Evolutionary conservation across 92 coral and sea anemone species (phyloP).

Genomic region (Porites rus): DNA sequence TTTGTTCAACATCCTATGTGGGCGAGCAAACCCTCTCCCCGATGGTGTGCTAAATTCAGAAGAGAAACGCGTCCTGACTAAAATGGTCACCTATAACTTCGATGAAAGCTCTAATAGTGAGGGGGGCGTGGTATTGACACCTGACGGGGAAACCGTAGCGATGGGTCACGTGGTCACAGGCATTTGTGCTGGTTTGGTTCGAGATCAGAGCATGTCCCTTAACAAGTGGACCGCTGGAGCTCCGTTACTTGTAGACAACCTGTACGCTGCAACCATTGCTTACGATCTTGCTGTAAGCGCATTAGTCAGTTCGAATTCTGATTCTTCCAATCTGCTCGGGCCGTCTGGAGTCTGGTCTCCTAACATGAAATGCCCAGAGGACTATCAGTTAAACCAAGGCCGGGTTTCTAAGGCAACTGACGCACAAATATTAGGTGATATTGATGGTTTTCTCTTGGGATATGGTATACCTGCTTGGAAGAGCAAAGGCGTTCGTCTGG

Average conservation of each 20-base stretch:
- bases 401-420: slow-evolving; percentile 58
- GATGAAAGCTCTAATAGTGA: background rate
- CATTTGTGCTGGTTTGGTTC: slow-evolving; percentile 77
- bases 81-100: slow-evolving; percentile 41
- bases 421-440: slow-evolving; percentile 72
- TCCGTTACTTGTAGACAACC: slow-evolving; percentile 65
- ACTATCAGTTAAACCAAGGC: slow-evolving; percentile 6
- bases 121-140: slow-evolving; percentile 73
- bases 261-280: slow-evolving; percentile 76
- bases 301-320: slow-evolving; percentile 26
- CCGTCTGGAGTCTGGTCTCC: slow-evolving; percentile 68
- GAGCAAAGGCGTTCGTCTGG: slow-evolving; percentile 70
- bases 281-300: slow-evolving; percentile 56
- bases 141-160: slow-evolving; percentile 68
- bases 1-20: slow-evolving; percentile 51
- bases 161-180: slow-evolving; percentile 82
- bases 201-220: slow-evolving; percentile 56
- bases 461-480: slow-evolving; percentile 51
- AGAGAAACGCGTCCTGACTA: slow-evolving; percentile 51
- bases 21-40: slow-evolving; percentile 51
- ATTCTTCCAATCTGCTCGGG: slow-evolving; percentile 37
- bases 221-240: slow-evolving; percentile 59
- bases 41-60: slow-evolving; percentile 32
- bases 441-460: slow-evolving; percentile 82
- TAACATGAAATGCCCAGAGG: slow-evolving; percentile 47